Evolutionary conservation across 2,797 vertebrate genomes (phyloP).

Genomic region (Manis javanica): DNA sequence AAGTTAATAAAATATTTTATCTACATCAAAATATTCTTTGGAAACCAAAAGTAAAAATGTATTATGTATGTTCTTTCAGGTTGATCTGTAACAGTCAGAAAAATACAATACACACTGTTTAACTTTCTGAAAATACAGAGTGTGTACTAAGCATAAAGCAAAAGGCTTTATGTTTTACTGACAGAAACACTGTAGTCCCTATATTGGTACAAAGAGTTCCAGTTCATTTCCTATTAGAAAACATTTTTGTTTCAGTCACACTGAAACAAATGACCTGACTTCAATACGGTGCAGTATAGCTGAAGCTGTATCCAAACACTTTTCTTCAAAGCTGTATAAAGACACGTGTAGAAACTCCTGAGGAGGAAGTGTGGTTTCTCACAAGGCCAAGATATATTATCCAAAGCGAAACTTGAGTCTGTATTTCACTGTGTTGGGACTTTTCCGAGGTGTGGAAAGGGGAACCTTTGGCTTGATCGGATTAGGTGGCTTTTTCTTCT

Average conservation of each 20-base stretch:
- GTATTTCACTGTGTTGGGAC: conserved; percentile 82
- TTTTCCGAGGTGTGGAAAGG: conserved; percentile 79
- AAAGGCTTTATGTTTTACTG: neutral
- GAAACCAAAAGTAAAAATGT: conserved; percentile 77
- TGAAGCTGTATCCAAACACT: neutral
- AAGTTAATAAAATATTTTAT: conserved; percentile 71
- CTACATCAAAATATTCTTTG: conserved; percentile 76
- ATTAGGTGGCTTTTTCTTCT: conserved; percentile 86
- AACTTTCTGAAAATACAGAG: conserved; percentile 42
- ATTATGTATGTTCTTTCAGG: conserved; percentile 60
- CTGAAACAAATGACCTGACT: conserved; percentile 53
- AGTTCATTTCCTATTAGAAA: conserved; percentile 40
- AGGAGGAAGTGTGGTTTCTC: conserved; percentile 2
- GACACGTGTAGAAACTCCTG: conserved; percentile 32
- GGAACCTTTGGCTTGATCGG: conserved; percentile 80
- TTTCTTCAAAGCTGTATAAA: neutral
- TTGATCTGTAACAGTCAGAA: conserved; percentile 69
- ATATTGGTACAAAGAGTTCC: conserved; percentile 31
- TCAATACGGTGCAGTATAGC: neutral
- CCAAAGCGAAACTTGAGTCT: conserved; percentile 91
- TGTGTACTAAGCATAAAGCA: neutral
- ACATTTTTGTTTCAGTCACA: neutral
- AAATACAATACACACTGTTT: conserved; percentile 27
- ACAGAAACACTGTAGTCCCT: neutral
- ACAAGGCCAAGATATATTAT: neutral